Percentiles rank a stretch among this genome's conserved stretches.
phyloP scores from a whole-genome alignment of 2,797 vertebrate species.

The Tragopan temminckii region DNA sequence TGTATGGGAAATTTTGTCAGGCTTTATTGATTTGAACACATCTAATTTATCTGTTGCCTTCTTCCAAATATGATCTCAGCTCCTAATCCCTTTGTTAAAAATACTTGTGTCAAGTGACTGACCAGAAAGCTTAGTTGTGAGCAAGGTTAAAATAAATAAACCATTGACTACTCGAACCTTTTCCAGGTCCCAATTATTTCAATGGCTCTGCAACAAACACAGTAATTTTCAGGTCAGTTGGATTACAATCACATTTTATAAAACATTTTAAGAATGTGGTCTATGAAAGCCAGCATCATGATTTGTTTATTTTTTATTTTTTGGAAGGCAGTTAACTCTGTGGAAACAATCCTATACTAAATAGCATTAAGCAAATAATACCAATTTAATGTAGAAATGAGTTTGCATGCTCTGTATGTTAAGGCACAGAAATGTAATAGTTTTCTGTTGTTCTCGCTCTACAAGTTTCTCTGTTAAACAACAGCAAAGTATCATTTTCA shows the following conservation, averaged over 20 bases:
- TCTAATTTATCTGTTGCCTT: background rate
- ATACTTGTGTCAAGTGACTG: background rate
- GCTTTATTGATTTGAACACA: background rate
- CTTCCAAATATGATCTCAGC: constrained; percentile 16
- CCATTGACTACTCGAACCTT: background rate
- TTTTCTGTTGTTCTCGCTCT: background rate
- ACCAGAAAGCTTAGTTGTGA: background rate
- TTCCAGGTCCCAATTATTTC: background rate
- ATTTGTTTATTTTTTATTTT: background rate
- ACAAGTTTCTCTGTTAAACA: background rate
- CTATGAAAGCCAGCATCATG: background rate
- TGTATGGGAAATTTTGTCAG: background rate
- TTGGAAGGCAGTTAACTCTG: background rate
- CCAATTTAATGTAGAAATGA: background rate
- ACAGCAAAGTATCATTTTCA: background rate
- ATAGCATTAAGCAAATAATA: background rate
- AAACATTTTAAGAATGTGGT: background rate
- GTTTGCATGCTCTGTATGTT: background rate
- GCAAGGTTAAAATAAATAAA: background rate
- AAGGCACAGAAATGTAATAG: background rate
- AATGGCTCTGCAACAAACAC: background rate
- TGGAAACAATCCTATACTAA: background rate
- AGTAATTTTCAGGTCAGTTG: background rate
- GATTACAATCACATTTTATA: background rate
- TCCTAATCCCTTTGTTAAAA: constrained; percentile 1